Evolutionary conservation across 2,888 invertebrate genomes (phyloP), one percentile per base, ranked within the genome.

Genomic region (Caenorhabditis parvicauda): DNA sequence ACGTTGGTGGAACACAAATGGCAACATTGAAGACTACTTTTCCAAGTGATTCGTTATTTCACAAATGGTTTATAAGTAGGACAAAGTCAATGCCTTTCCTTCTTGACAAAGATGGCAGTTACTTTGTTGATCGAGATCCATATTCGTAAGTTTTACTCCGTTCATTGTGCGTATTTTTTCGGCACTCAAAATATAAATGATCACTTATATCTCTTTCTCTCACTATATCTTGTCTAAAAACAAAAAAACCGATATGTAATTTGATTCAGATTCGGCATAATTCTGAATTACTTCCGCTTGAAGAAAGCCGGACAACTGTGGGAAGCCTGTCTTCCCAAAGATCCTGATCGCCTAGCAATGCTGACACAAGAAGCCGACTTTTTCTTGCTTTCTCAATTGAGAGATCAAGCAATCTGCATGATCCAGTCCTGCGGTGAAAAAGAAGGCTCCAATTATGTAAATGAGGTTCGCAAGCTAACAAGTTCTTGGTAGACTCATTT

Each of bases 241-340:
- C 37, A 35, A 35, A 19, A 21, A 14, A 3, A 19, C 9, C 35
- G 35, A 9, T 32, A 28, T 43, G n/a, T 24, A 32, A 27, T 41
- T 19, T 29, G 22, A 50, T 62, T 21, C 35, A 77, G 76, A 42
- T 80, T 80, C 46, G 70, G 67, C 4, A 64, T 80, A 22, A 72
- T 80, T 38, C 60, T 80, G 19, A 80, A 80, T 59, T 79, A 76
- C 49, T 70, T 80, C 48, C 72, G 80, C 21, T 66, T 80, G 17
- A 57, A 64, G 22, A 52, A 59, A 27, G 51, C 75, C 6, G 68
- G 70, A 28, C 79, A 79, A 47, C 51, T 76, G 6, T 79, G 79
- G 79, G 79, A 79, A 51, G 72, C 75, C 2, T 77, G 77, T 59
- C 62, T 79, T 35, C 79, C 79, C 22, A 79, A 79, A 52, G 78